A percentile compares a stretch with the other conserved stretches of the same genome.
Evolutionary conservation across 2,888 invertebrate species (phyloP).

Genomic region (Anagyrus pseudococci): DNA sequence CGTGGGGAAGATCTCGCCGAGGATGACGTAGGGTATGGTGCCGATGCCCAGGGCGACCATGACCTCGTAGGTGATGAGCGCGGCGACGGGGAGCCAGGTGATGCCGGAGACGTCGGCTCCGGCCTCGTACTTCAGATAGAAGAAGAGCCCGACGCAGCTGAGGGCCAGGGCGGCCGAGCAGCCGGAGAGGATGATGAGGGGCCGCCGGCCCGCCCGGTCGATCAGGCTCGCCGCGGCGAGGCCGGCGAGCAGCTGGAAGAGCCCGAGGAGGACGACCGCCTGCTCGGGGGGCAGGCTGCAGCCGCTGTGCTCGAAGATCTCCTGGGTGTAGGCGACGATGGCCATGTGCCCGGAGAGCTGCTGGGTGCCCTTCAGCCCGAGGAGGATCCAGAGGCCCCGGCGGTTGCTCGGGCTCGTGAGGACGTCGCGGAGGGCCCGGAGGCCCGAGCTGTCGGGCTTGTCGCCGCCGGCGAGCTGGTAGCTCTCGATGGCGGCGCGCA

Average conservation of each 20-base stretch:
- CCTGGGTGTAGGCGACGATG: constrained; percentile 67
- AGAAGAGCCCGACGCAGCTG: constrained; percentile 66
- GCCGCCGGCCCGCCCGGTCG: constrained; percentile 70
- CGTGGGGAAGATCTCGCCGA: constrained; percentile 71
- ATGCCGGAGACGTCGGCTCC: constrained; percentile 63
- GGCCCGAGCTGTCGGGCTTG: too few species aligned
- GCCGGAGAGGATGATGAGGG: constrained; percentile 68
- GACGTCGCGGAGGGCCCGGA: too few species aligned
- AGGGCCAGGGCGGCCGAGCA: constrained; percentile 66
- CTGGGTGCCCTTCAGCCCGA: constrained; percentile 68
- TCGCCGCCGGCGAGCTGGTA: constrained; percentile 64
- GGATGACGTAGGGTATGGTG: constrained; percentile 70
- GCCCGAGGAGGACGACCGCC: constrained; percentile 66
- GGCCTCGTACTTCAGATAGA: constrained; percentile 64
- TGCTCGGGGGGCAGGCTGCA: constrained; percentile 63
- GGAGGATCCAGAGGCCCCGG: constrained; percentile 67
- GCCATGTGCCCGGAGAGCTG: constrained; percentile 71
- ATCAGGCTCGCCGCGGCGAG: constrained; percentile 66
- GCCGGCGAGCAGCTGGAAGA: constrained; percentile 62
- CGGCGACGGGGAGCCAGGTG: constrained; percentile 67
- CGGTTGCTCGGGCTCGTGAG: constrained; percentile 64
- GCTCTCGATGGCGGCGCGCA: constrained; percentile 65
- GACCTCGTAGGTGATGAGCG: constrained; percentile 69
- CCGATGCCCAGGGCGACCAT: constrained; percentile 70
- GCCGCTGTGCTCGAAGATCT: constrained; percentile 68